Conservation (phyloP, 2,113 vertebrate genomes). For the Xyrauchen texanus region DNA sequence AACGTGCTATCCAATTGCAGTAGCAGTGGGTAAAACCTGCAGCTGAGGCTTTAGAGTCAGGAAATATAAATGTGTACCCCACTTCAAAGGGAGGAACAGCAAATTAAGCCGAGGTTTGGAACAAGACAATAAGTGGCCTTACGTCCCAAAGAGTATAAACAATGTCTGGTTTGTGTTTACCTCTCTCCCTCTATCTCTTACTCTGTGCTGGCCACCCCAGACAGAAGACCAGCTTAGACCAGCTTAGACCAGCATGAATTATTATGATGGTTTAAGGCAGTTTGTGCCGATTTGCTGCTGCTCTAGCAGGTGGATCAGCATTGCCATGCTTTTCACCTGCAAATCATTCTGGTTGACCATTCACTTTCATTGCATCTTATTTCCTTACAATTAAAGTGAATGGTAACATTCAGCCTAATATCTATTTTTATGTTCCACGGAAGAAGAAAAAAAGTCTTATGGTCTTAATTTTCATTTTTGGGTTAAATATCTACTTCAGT, state of each 20-base stretch:
- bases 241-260: slow-evolving; percentile 15
- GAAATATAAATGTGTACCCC: slow-evolving; percentile 74
- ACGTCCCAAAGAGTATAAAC: slow-evolving; percentile 74
- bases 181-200: slow-evolving; percentile 59
- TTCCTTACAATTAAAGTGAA: no score
- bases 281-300: no score
- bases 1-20: slow-evolving; percentile 79
- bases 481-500: slow-evolving; percentile 57
- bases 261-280: no score
- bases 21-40: slow-evolving; percentile 58
- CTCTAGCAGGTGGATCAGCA: no score
- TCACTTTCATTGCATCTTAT: no score
- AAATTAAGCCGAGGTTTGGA: slow-evolving; percentile 75
- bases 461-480: neutral
- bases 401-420: no score
- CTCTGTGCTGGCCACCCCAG: slow-evolving; percentile 56
- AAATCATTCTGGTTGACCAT: no score
- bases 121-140: slow-evolving; percentile 77
- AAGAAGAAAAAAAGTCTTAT: no score
- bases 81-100: slow-evolving; percentile 76
- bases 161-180: slow-evolving; percentile 73
- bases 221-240: slow-evolving; percentile 56
- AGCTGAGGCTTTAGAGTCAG: slow-evolving; percentile 63
- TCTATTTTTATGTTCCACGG: no score
- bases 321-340: no score